A percentile compares a stretch with the other conserved stretches of the same genome.
These are phyloP conservation scores for Tragelaphus buxtoni DNA, from an alignment of 2,113 vertebrate genomes.

Conservation along the genomic window DNA sequence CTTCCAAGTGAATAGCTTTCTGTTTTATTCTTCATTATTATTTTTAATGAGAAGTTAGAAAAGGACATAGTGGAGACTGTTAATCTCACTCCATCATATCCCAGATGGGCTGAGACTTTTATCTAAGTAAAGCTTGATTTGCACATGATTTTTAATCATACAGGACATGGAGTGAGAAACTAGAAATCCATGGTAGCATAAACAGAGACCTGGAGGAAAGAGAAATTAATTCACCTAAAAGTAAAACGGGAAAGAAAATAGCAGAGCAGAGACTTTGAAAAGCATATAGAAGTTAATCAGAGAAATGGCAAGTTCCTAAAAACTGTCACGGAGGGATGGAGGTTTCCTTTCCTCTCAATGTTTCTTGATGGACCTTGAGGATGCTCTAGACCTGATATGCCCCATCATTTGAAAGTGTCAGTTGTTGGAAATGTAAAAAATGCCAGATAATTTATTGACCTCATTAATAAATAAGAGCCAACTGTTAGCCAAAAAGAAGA, in stretches of 20 bases:
- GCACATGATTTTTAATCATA: background rate
- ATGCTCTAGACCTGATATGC: background rate
- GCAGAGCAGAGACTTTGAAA: background rate
- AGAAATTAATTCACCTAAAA: background rate
- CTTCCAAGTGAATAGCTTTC: background rate
- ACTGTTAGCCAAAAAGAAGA: background rate
- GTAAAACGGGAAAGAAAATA: background rate
- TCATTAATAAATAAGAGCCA: background rate
- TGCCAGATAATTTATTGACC: background rate
- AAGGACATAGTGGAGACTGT: background rate
- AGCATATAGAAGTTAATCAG: background rate
- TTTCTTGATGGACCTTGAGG: background rate
- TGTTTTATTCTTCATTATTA: background rate
- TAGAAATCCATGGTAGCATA: background rate
- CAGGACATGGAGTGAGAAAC: background rate
- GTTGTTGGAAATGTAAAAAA: background rate
- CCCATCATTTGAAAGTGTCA: background rate
- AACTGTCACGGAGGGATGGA: background rate
- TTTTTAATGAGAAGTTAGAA: slow-evolving; percentile 6
- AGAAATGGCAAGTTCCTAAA: background rate
- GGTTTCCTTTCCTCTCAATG: background rate
- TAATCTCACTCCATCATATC: background rate
- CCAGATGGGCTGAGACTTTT: background rate
- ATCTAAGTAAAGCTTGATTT: background rate
- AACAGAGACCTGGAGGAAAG: background rate